Evolutionary conservation across 2,113 vertebrate genomes (phyloP).

Genomic region (Lates calcarifer): DNA sequence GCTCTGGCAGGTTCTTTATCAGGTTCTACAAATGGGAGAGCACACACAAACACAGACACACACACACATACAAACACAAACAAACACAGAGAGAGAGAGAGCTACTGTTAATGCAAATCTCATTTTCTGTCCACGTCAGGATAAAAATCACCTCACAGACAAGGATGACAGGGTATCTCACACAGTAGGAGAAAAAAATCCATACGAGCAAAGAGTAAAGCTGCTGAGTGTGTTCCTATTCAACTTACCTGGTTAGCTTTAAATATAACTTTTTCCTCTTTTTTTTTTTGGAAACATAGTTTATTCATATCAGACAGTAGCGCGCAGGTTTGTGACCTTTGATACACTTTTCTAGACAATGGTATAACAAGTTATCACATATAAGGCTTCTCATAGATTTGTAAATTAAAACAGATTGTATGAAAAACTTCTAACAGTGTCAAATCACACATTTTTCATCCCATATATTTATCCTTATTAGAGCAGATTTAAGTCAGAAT

Average conservation of each 20-base stretch:
- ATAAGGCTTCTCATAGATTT: background rate
- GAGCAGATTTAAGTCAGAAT: background rate
- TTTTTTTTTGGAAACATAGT: background rate
- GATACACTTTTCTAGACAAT: background rate
- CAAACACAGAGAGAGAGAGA: constrained; percentile 16
- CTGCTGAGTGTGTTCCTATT: constrained; percentile 2
- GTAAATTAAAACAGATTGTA: background rate
- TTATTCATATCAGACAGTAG: background rate
- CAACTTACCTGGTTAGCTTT: constrained; percentile 12
- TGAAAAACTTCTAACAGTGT: background rate
- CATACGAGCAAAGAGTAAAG: constrained; percentile 6
- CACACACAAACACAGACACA: constrained; percentile 52
- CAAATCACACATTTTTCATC: constrained; percentile 3
- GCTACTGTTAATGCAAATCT: constrained; percentile 66
- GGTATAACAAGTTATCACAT: background rate
- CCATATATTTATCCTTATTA: constrained; percentile 2
- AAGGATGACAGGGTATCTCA: constrained; percentile 24
- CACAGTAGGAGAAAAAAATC: constrained; percentile 17
- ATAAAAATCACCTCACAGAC: constrained; percentile 37
- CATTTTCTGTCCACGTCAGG: constrained; percentile 47
- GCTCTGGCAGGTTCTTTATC: constrained; percentile 96
- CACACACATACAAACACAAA: constrained; percentile 52
- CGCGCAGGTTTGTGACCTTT: too few relatives aligned
- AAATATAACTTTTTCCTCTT: background rate
- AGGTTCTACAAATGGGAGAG: constrained; percentile 89